Evolutionary conservation across 2,888 invertebrate species (phyloP).

Genomic region (Latrodectus hesperus): DNA sequence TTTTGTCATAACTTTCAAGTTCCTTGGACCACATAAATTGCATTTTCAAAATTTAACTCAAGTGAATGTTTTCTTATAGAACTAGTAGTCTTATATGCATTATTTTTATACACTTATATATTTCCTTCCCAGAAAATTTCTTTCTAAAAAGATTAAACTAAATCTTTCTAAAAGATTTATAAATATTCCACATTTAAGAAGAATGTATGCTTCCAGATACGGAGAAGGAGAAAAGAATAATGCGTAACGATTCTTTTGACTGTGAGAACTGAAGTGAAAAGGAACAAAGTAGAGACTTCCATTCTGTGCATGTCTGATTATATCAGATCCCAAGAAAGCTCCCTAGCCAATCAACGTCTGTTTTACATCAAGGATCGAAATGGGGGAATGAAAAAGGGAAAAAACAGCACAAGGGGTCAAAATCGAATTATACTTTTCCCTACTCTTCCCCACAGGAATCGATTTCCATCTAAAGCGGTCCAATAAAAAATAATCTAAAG

Average conservation of each 20-base stretch:
- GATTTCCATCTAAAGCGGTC: constrained; percentile 63
- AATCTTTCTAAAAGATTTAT: no score
- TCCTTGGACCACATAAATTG: no score
- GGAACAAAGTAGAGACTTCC: constrained; percentile 16
- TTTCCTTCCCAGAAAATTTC: no score
- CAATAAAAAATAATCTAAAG: constrained; percentile 61
- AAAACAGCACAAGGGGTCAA: constrained; percentile 53
- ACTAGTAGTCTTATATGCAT: no score
- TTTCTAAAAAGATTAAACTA: no score
- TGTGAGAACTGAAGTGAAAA: constrained; percentile 10
- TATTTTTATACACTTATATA: no score
- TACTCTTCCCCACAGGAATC: constrained; percentile 56
- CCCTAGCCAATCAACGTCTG: constrained; percentile 65
- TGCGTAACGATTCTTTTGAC: constrained; percentile 7
- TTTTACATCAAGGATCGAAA: constrained; percentile 49
- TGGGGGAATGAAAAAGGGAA: constrained; percentile 30
- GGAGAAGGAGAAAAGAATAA: background rate
- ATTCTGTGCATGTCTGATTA: constrained; percentile 49
- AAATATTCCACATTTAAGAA: no score
- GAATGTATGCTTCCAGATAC: no score
- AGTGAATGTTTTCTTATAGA: no score
- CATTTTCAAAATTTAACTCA: no score
- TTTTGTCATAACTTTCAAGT: no score
- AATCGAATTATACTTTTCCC: constrained; percentile 65
- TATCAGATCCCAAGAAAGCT: constrained; percentile 54